Evolutionary conservation across 2,888 invertebrate genomes (phyloP), one percentile per base, ranked within the genome.

Genomic region (Drosophila subquinaria): DNA sequence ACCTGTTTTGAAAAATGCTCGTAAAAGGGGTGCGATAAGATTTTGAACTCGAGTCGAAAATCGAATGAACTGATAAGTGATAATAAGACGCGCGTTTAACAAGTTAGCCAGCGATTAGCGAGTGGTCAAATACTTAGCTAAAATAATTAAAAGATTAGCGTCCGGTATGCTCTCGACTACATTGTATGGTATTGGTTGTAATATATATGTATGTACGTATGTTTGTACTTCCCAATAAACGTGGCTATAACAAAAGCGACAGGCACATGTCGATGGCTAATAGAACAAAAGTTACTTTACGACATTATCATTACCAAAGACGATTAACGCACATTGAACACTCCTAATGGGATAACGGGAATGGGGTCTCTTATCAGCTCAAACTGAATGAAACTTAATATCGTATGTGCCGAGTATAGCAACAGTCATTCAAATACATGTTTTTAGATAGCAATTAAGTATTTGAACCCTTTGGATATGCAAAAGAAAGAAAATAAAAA

Each of bases 321-420:
- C 65, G 74, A 82, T 80, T 81, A 83, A 72, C 60, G 56, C 48
- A 45, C 78, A 69, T 67, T 81, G 71, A 64, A 64, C 65, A 50
- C 61, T 20, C 8, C 53, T 50, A 60, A 56, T 56, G 57, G 57
- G 35, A 40, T 51, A 52, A 33, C 4, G 33, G 6, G 33, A 56
- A 45, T 23, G 62, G 38, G 33, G 20, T 53, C 42, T 33, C 62
- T 65, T 86, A 81, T 81, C 87, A 74, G 40, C 47, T 43, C 42
- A 15, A 51, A 60, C 42, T 55, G 30, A 53, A 35, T 20, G n/a
- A 15, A 36, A 56, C 36, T 13, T 2, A 45, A 35, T 47, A 57
- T 2, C 23, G 23, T 36, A 57, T 45, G 17, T 52, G 17, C 43
- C 35, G 13, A 20, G 11, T 63, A 42, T 53, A 35, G 52, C 47